Evolutionary conservation across 2,113 vertebrate species (phyloP), one percentile per base, ranked within the genome.

Genomic region (Abramis brama): DNA sequence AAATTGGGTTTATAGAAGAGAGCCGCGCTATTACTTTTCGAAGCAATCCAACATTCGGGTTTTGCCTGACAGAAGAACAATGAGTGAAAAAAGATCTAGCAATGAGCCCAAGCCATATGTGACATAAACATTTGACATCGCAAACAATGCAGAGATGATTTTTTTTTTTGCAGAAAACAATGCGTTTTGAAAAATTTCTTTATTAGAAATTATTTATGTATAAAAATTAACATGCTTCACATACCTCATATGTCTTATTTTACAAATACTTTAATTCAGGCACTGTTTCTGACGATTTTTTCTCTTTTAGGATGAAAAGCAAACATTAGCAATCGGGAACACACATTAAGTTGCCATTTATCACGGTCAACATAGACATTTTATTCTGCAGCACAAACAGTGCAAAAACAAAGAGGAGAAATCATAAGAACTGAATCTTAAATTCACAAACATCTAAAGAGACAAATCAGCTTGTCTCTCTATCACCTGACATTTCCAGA

Each of bases 191-290:
- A 95, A 97, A 98, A 97, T 95, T 96, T 93, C 97, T 97, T 98
- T 98, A 98, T 98, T 98, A 98, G 96, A 99, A 99, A 98, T 96
- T 94, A 94, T 90, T 92, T 87, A 89, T 87, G 86, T 97, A 97
- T 97, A 96, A 97, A 96, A 97, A 97, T 96, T 94, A 95, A 96
- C 98, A 99, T 99, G 98, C 97, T 95, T 95, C 95, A 98, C 96
- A 98, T 96, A 95, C 95, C 94, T 94, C 95, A 92, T 92, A 94
- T 93, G 89, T 90, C 93, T 92, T 94, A 95, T 94, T 94, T 94
- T 92, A 94, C 93, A 95, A 95, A 94, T 93, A 95, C 94, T 92
- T 94, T 91, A 97, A 97, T 96, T 96, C 97, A 98, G 97, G 97
- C 98, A 98, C 98, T 98, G 96, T 96, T 96, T 96, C 90, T 92